Conservation (phyloP, 2,797 vertebrate genomes). For the Dendrocincla fuliginosa region DNA sequence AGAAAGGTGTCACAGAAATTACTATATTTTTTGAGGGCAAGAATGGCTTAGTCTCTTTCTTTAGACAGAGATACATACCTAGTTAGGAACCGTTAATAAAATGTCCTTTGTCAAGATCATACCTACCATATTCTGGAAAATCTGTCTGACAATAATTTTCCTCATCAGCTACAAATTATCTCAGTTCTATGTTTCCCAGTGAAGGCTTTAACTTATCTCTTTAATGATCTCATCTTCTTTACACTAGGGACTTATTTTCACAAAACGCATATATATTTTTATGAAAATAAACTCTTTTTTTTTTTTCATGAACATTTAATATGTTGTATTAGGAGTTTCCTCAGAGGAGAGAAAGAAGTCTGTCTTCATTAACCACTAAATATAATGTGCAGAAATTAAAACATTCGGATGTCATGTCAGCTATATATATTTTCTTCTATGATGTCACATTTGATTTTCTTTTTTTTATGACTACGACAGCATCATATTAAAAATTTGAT, state of each 20-base stretch:
- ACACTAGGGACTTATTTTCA: neutral
- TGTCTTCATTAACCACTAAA: constrained; percentile 16
- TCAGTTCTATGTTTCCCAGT: neutral
- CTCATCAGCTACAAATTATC: neutral
- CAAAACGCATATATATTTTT: neutral
- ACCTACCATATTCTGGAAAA: neutral
- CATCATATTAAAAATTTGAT: constrained; percentile 57
- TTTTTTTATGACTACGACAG: constrained; percentile 46
- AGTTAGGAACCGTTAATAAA: neutral
- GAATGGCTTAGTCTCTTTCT: neutral
- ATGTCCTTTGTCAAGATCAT: neutral
- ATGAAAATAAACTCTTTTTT: neutral
- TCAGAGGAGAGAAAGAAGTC: neutral
- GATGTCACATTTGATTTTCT: constrained; percentile 55
- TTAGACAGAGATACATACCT: neutral
- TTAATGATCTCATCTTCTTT: neutral
- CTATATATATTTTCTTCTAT: constrained; percentile 26
- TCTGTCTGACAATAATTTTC: neutral
- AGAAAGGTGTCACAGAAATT: neutral
- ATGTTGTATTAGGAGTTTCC: neutral
- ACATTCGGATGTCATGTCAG: neutral
- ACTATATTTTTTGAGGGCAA: neutral
- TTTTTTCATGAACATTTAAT: neutral
- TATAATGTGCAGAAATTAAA: constrained; percentile 49
- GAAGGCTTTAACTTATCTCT: neutral